These are phyloP conservation scores for Listronotus oregonensis DNA, from an alignment of 1,140 invertebrate genomes.

Conservation along the genomic window DNA sequence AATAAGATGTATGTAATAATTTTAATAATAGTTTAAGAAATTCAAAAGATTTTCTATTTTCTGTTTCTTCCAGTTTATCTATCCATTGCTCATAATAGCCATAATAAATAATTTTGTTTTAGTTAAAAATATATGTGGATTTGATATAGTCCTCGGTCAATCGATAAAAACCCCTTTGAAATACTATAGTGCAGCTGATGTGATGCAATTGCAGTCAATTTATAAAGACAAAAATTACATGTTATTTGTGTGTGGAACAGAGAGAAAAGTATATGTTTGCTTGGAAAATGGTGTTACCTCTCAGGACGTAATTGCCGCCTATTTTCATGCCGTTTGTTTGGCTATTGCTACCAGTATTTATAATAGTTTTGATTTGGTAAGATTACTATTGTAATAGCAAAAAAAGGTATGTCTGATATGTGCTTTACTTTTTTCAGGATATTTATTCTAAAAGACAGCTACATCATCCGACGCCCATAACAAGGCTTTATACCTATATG, in stretches of 20 bases:
- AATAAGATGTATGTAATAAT: no score
- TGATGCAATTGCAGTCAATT: conserved; percentile 51
- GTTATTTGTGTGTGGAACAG: conserved; percentile 56
- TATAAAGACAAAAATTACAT: conserved; percentile 59
- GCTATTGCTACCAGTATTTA: conserved; percentile 53
- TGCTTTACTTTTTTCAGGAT: conserved; percentile 38
- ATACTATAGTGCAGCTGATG: conserved; percentile 50
- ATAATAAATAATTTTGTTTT: no score
- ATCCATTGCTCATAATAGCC: no score
- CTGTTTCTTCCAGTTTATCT: no score
- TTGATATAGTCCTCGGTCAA: conserved; percentile 59
- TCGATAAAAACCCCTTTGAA: conserved; percentile 60
- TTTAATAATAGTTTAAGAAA: no score
- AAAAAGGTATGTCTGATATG: conserved; percentile 6
- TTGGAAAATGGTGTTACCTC: conserved; percentile 56
- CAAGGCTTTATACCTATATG: conserved; percentile 46
- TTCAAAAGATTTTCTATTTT: no score
- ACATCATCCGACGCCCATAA: conserved; percentile 47
- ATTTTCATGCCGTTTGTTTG: conserved; percentile 60
- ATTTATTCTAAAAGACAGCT: conserved; percentile 48
- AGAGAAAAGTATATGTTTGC: conserved; percentile 57
- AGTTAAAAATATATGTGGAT: conserved; percentile 61
- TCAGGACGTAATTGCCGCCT: conserved; percentile 59
- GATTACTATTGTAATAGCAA: no score
- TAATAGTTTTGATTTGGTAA: conserved; percentile 47